phyloP scores from a whole-genome alignment of 2,888 invertebrate genomes.

The Apomyelois bistriatella region DNA sequence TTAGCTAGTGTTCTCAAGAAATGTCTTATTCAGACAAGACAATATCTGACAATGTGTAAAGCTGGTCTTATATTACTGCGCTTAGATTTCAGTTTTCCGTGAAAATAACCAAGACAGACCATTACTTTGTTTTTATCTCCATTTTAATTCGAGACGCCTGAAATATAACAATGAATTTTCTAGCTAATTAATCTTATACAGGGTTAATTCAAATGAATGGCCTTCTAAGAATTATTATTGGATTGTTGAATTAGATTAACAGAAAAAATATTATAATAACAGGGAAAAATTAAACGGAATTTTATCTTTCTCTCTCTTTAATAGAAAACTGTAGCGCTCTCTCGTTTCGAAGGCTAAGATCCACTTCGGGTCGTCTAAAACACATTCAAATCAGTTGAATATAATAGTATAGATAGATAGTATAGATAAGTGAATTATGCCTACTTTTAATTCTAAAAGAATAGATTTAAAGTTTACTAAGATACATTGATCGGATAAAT shows the following conservation, averaged over 20 bases:
- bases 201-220: conserved; percentile 13
- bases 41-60: background rate
- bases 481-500: too few relatives aligned
- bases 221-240: conserved; percentile 1
- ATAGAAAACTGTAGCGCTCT: too few relatives aligned
- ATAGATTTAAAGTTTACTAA: too few relatives aligned
- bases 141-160: background rate
- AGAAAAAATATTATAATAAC: conserved; percentile 11
- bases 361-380: too few relatives aligned
- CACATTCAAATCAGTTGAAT: too few relatives aligned
- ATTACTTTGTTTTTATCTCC: conserved; percentile 14
- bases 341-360: too few relatives aligned
- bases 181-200: conserved; percentile 10
- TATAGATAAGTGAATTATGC: too few relatives aligned
- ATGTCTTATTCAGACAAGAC: background rate
- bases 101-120: conserved; percentile 13
- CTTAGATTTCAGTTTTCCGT: conserved; percentile 13
- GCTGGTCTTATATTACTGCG: background rate
- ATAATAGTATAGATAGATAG: too few relatives aligned
- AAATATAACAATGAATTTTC: conserved; percentile 11
- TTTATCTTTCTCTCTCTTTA: too few relatives aligned
- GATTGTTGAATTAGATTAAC: conserved; percentile 14
- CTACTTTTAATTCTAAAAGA: too few relatives aligned
- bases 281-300: too few relatives aligned
- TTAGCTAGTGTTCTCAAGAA: background rate